Evolutionary conservation across 1,140 invertebrate genomes (phyloP).

Genomic region (Drosophila pachea): DNA sequence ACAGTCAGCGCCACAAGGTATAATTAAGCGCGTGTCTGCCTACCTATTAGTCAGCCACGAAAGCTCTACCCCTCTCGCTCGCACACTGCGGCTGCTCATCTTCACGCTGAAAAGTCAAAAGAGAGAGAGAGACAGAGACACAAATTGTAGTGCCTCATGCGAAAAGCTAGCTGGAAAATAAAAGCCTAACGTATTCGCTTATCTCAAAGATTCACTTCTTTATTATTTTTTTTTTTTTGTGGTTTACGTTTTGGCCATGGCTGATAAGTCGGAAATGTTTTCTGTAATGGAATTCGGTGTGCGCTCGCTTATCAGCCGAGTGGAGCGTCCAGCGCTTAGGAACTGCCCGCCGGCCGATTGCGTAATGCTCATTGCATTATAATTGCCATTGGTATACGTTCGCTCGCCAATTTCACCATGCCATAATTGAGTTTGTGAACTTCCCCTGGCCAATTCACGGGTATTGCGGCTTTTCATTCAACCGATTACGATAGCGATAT

Average conservation of each 20-base stretch:
- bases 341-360: too few relatives aligned
- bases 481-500: conserved; percentile 9
- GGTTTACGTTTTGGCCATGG: too few relatives aligned
- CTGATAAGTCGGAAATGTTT: conserved; percentile 33
- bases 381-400: too few relatives aligned
- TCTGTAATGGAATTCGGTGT: conserved; percentile 40
- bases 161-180: neutral
- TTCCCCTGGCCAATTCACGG: too few relatives aligned
- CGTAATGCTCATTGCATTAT: too few relatives aligned
- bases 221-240: neutral
- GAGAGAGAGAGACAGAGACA: neutral
- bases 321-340: conserved; percentile 1
- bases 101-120: conserved; percentile 6
- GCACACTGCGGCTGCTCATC: conserved; percentile 22
- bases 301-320: conserved; percentile 26
- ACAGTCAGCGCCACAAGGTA: neutral
- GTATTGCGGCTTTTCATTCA: too few relatives aligned
- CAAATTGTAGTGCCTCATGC: neutral
- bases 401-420: too few relatives aligned
- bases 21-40: conserved; percentile 15
- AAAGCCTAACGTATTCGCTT: conserved; percentile 20
- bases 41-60: conserved; percentile 5
- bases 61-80: conserved; percentile 17
- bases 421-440: too few relatives aligned
- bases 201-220: conserved; percentile 20